phyloP scores from a whole-genome alignment of 2,113 vertebrate species.

The Varanus salvator region DNA sequence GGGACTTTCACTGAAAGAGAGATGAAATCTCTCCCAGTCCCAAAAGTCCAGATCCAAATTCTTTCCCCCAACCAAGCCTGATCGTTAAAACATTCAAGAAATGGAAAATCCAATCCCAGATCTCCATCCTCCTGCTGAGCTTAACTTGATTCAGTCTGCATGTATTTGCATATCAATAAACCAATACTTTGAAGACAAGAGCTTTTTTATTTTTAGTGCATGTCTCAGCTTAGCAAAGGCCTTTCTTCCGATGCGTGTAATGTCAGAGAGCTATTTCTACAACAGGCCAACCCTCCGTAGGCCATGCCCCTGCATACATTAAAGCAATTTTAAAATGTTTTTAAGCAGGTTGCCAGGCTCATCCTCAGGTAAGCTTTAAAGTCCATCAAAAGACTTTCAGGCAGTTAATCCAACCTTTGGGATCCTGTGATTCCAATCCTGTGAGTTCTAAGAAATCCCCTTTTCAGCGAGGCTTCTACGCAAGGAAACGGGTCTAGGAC shows the following conservation, averaged over 20 bases:
- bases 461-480: neutral
- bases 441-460: neutral
- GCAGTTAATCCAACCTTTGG: neutral
- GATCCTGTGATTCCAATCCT: neutral
- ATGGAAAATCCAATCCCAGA: neutral
- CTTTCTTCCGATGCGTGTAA: neutral
- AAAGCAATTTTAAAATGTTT: neutral
- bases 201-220: neutral
- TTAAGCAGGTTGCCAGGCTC: neutral
- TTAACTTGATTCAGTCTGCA: neutral
- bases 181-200: neutral
- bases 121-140: neutral
- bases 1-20: neutral
- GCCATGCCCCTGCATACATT: neutral
- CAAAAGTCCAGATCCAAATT: neutral
- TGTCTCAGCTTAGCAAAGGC: neutral
- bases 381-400: neutral
- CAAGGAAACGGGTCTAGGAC: neutral
- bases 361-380: neutral
- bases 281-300: neutral
- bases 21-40: neutral
- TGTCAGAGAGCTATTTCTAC: neutral
- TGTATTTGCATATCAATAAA: neutral
- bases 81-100: neutral
- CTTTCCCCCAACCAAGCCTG: neutral